These are phyloP conservation scores for Trachelus troglodyta DNA, from an alignment of 2,888 invertebrate species.

Conservation along the genomic window DNA sequence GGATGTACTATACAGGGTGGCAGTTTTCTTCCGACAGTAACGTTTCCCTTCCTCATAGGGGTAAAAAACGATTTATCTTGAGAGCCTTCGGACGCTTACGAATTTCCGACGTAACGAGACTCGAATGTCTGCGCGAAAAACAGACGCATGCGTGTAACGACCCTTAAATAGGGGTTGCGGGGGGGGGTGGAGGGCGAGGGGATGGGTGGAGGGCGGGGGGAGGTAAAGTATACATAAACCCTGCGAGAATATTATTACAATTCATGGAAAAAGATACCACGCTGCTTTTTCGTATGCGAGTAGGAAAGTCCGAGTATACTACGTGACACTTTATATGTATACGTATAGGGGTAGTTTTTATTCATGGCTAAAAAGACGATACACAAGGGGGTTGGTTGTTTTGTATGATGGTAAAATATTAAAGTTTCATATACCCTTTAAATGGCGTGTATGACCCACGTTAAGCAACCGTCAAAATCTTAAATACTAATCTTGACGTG, in stretches of 20 bases:
- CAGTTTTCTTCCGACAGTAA: neutral
- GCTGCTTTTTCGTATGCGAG: neutral
- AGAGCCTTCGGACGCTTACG: neutral
- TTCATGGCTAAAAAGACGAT: neutral
- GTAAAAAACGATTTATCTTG: neutral
- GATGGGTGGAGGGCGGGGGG: accelerated
- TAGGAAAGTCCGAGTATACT: neutral
- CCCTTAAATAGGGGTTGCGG: neutral
- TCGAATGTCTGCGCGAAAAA: neutral
- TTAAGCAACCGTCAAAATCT: neutral
- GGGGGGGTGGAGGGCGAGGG: too few relatives aligned
- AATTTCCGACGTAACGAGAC: neutral
- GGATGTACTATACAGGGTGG: neutral
- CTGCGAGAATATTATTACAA: neutral
- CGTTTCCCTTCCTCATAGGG: neutral
- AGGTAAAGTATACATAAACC: neutral
- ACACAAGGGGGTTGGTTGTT: neutral
- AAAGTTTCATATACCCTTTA: neutral
- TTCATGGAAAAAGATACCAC: neutral
- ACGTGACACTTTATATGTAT: neutral
- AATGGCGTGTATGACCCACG: neutral
- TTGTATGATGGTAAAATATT: neutral
- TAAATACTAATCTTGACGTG: neutral
- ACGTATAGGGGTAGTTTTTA: neutral
- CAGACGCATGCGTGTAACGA: neutral